Base-by-base conservation (phyloP, 2,888 invertebrate genomes). In the Brachypterus glaber region DNA sequence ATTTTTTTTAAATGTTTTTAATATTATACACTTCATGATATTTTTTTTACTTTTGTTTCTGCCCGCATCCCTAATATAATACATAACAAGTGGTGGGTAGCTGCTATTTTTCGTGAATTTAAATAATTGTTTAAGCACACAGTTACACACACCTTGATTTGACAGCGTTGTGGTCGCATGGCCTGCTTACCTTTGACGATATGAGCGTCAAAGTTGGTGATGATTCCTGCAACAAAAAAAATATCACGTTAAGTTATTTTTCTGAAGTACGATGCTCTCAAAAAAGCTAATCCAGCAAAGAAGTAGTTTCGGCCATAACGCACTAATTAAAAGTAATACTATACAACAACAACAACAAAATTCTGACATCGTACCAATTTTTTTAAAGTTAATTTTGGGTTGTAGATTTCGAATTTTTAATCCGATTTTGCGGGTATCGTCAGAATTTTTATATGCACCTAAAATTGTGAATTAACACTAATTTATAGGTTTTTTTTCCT, bases 191-290 rank as follows among this genome's bases (percentile, higher is more conserved):
- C 79, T 81, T 81, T 67, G 80, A 79, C 71, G 81, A 80, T 68
- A 80, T 75, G 64, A 79, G 73, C 69, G 80, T 80, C 75, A 81
- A 75, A 69, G 80, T 80, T 62, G 81, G 81, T 65, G 82, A 79
- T 61, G 79, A 79, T 70, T 79, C 80, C 81, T 82, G 79, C 57
- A 76, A 76, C 72, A 73, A 72, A 69, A 69, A 67, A 67, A 68
- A 59, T 63, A 60, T n/a, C 39, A 12, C n/a, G 31, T 30, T 31
- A 30, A 14, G 27, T 15, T 9, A 37, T 9, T 25, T 35, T 13
- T 17, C 12, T 27, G 16, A 21, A 21, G 9, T n/a, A 21, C n/a
- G 24, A 8, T 8, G 24, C 24, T 21, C n/a, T 21, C 7, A n/a
- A n/a, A n/a, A n/a, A n/a, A n/a, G n/a, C n/a, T n/a, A n/a, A n/a